Conservation (phyloP, 2,113 vertebrate species). For the Riparia riparia region DNA sequence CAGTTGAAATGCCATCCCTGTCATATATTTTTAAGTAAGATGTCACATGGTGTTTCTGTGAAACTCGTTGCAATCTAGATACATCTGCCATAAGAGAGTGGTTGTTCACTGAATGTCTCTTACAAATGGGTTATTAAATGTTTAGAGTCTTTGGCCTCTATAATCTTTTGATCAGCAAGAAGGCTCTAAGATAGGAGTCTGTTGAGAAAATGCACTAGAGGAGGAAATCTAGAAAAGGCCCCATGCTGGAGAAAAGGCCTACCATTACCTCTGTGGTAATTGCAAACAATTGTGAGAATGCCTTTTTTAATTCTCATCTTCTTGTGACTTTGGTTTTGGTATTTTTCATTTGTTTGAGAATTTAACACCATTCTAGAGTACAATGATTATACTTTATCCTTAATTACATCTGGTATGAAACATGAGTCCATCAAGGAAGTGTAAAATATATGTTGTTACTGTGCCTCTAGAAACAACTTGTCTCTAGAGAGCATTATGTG, state of each 20-base stretch:
- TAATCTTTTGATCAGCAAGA: neutral
- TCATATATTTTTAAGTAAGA: neutral
- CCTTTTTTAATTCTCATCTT: neutral
- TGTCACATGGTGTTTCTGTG: neutral
- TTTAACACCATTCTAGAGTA: neutral
- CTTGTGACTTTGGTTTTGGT: neutral
- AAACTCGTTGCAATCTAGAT: neutral
- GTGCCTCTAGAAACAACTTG: neutral
- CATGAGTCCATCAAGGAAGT: neutral
- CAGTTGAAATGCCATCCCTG: neutral
- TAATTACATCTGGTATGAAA: neutral
- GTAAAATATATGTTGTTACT: neutral
- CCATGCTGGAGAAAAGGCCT: neutral
- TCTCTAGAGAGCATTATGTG: neutral
- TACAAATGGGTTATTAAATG: neutral
- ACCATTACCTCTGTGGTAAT: neutral
- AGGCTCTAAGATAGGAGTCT: neutral
- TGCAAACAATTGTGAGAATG: neutral
- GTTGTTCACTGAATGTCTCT: neutral
- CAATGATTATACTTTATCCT: neutral
- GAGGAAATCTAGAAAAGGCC: neutral
- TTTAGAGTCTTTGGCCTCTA: neutral
- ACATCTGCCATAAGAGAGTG: neutral
- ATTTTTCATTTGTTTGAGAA: neutral
- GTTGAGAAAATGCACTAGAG: neutral